Percentiles rank a stretch among this genome's conserved stretches.
These are phyloP conservation scores for Epinephelus cyanopodus DNA, from an alignment of 2,113 vertebrate genomes.

Conservation along the genomic window DNA sequence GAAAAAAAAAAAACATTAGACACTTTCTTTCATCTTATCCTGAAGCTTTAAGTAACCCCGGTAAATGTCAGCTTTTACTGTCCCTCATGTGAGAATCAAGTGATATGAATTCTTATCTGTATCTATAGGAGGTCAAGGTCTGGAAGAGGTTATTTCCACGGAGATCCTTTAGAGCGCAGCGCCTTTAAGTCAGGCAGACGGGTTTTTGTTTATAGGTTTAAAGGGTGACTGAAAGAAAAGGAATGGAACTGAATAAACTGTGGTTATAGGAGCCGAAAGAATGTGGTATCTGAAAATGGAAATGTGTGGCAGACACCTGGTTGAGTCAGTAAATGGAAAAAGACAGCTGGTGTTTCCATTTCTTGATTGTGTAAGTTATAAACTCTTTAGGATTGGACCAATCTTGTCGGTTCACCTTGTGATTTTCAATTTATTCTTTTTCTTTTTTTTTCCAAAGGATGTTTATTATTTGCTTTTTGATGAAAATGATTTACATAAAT, in stretches of 20 bases:
- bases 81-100: not conserved
- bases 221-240: not conserved
- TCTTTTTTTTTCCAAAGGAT: slow-evolving; percentile 49
- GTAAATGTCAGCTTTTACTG: not conserved
- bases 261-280: not conserved
- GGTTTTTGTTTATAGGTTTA: not conserved
- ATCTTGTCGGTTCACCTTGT: slow-evolving; percentile 48
- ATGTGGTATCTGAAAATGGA: slow-evolving; percentile 22
- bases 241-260: not conserved
- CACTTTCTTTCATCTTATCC: not conserved
- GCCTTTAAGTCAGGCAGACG: not conserved
- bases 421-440: slow-evolving; percentile 49
- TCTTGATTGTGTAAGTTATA: slow-evolving; percentile 39
- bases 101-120: not conserved
- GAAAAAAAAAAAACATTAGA: not conserved
- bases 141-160: not conserved
- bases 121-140: not conserved
- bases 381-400: slow-evolving; percentile 32
- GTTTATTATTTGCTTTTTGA: slow-evolving; percentile 75
- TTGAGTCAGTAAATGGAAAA: slow-evolving; percentile 50
- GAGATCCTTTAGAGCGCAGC: not conserved
- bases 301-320: slow-evolving; percentile 48
- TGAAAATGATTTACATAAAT: slow-evolving; percentile 82
- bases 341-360: slow-evolving; percentile 61
- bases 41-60: not conserved